Conservation (phyloP, 2,797 vertebrate genomes). For the Dermochelys coriacea region DNA sequence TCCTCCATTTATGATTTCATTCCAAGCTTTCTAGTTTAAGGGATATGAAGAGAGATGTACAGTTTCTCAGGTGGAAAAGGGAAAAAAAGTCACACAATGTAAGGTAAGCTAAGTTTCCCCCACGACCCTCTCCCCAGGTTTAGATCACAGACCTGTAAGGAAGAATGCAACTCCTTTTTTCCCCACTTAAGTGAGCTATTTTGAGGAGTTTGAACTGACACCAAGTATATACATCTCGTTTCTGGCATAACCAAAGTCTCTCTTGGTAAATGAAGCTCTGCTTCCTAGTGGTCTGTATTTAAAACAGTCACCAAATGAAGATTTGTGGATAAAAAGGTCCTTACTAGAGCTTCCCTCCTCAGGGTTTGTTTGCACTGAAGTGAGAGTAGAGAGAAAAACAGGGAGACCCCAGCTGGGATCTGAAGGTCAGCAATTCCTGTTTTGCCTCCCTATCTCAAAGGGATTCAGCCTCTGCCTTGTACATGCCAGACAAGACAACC, state of each 20-base stretch:
- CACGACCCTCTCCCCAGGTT: not conserved
- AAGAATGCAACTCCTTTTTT: rapidly evolving
- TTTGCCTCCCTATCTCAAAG: not conserved
- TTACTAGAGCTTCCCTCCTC: not conserved
- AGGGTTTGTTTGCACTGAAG: not conserved
- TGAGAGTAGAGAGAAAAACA: not conserved
- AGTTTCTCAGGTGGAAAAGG: not conserved
- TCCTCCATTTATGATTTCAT: not conserved
- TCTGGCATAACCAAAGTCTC: not conserved
- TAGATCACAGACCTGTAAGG: not conserved
- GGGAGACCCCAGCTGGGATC: not conserved
- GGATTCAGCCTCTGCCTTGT: not conserved
- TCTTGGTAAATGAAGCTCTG: not conserved
- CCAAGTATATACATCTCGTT: not conserved
- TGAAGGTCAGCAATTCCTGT: not conserved
- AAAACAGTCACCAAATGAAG: not conserved
- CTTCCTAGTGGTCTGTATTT: not conserved
- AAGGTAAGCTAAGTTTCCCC: not conserved
- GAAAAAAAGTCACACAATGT: not conserved
- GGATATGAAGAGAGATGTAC: not conserved
- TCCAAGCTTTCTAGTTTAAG: not conserved
- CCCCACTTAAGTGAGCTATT: rapidly evolving
- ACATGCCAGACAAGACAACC: not conserved
- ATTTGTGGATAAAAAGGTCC: not conserved
- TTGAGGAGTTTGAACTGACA: not conserved